Base-by-base conservation (phyloP, 2,888 invertebrate species). In the Minunthozetes semirufus region DNA sequence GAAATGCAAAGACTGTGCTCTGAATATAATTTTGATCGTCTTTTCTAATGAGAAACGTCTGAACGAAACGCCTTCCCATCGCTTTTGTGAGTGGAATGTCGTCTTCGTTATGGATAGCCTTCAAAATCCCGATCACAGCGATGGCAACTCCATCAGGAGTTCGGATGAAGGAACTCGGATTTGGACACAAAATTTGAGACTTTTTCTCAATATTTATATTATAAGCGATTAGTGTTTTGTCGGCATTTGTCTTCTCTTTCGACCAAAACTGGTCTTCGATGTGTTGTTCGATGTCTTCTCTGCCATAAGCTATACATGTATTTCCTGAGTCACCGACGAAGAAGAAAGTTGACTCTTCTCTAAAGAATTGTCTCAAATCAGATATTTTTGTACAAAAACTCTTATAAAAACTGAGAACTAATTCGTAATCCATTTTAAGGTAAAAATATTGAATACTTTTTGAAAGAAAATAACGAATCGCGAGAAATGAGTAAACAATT, bases 301-400 rank as follows among this genome's bases (percentile, higher is more conserved):
- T 66, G 2, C 66, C 66, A 66, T n/a, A 66, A 38, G 66, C 66
- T 9, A 66, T 38, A 5, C 6, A 66, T 38, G 66, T 66, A 33
- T 38, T 6, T 4, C n/a, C 66, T n/a, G 33, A 66, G 29, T 66
- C 66, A 38, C 66, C 66, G 29, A 38, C 11, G 38, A 66, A 66
- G 13, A 66, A 6, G 13, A 66, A 38, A 5, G 66, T 38, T n/a
- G 66, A 66, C 19, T 66, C 66, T 5, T 66, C 38, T 6, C 38
- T 19, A n/a, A 66, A 66, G 38, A n/a, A 38, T 1, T 66, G 6
- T 8, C 17, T 38, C 15, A 66, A 8, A 6, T 66, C 19, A 6
- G 66, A 38, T 17, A 66, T n/a, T 66, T 66, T 33, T 33, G 66
- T 66, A 19, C 66, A 66, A 38, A 66, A 66, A 38, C 66, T 66